These are phyloP conservation scores for Leguminivora glycinivorella DNA, from an alignment of 1,140 invertebrate genomes.

Conservation along the genomic window DNA sequence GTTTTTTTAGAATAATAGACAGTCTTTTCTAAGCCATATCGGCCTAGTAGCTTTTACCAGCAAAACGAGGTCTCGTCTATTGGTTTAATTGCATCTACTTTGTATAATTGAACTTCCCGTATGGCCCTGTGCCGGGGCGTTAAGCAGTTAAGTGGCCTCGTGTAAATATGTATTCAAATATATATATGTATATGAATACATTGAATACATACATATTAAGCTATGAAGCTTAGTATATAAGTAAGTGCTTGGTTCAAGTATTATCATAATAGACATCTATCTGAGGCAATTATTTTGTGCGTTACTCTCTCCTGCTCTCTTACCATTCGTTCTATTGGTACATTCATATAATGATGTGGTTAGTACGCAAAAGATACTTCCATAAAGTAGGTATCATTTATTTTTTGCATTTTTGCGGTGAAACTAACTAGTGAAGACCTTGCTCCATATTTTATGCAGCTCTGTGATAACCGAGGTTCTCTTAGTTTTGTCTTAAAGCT, in stretches of 20 bases:
- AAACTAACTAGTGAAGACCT: not conserved
- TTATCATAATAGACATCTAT: conserved; percentile 1
- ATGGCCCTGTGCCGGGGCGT: conserved; percentile 15
- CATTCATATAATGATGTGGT: conserved; percentile 3
- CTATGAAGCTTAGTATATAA: not conserved
- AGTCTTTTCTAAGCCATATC: not conserved
- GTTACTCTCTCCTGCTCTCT: not conserved
- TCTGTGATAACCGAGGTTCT: not conserved
- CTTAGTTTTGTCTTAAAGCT: not conserved
- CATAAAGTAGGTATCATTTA: not conserved
- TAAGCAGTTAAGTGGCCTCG: not conserved
- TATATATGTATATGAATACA: not conserved
- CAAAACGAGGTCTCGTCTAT: conserved; percentile 5
- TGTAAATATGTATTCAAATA: not conserved
- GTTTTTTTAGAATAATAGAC: not conserved
- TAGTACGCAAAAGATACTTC: not conserved
- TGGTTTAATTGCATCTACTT: conserved; percentile 21
- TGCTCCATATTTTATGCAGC: not conserved
- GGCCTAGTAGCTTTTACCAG: not conserved
- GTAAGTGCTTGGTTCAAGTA: not conserved
- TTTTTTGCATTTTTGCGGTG: not conserved
- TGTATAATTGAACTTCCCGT: conserved; percentile 22
- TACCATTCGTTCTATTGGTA: not conserved
- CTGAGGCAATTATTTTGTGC: conserved; percentile 1
- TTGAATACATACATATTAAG: too few species aligned